phyloP scores from a whole-genome alignment of 2,113 vertebrate genomes.

The Chaenocephalus aceratus region DNA sequence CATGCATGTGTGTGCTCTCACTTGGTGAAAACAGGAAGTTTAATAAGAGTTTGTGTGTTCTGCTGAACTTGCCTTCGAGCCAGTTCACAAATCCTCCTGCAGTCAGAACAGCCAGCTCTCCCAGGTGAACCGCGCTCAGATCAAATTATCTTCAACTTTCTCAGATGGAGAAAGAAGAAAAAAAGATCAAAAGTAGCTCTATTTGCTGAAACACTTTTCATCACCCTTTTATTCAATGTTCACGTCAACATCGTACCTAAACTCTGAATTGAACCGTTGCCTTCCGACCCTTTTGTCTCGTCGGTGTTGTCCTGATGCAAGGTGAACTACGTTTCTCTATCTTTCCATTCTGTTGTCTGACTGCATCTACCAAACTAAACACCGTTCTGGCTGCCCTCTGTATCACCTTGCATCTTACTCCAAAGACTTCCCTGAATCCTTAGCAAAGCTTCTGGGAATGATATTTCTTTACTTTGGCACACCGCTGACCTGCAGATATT shows the following conservation, averaged over 20 bases:
- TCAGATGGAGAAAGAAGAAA: constrained; percentile 1
- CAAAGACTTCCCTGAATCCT: constrained; percentile 76
- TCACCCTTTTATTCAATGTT: constrained; percentile 26
- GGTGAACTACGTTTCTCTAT: constrained; percentile 62
- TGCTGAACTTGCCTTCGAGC: constrained; percentile 71
- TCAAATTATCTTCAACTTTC: constrained; percentile 50
- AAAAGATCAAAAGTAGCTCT: constrained; percentile 37
- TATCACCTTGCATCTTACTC: constrained; percentile 75
- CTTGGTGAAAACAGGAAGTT: constrained; percentile 79
- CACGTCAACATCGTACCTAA: constrained; percentile 37
- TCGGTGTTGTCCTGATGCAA: constrained; percentile 32
- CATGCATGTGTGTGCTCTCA: constrained; percentile 63
- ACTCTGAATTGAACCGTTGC: constrained; percentile 12
- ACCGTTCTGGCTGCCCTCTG: constrained; percentile 73
- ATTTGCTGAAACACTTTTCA: constrained; percentile 50
- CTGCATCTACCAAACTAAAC: constrained; percentile 70
- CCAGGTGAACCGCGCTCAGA: constrained; percentile 65
- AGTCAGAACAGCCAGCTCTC: constrained; percentile 63
- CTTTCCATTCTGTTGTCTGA: constrained; percentile 66
- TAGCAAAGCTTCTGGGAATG: constrained; percentile 77
- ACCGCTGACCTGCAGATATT: constrained; percentile 69
- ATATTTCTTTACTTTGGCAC: constrained; percentile 76
- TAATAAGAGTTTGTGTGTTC: constrained; percentile 79
- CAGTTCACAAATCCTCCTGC: constrained; percentile 68
- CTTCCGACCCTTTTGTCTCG: constrained; percentile 16